Evolutionary conservation across 2,888 invertebrate genomes (phyloP).

Genomic region (Drosophila lutescens): DNA sequence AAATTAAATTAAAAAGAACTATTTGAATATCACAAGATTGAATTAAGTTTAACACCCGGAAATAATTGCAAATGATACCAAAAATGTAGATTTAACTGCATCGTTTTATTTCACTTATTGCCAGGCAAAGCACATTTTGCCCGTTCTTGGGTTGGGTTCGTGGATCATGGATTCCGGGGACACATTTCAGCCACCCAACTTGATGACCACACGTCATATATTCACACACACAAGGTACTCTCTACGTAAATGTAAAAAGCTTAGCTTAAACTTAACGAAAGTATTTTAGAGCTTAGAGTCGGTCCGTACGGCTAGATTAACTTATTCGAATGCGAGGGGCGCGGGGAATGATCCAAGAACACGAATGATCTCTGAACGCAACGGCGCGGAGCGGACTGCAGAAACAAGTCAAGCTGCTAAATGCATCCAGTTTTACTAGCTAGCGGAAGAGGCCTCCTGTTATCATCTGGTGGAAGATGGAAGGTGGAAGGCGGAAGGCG

Average conservation of each 20-base stretch:
- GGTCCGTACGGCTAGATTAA: conserved; percentile 31
- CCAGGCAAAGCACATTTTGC: conserved; percentile 19
- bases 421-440: conserved; percentile 42
- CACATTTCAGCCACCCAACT: conserved; percentile 2
- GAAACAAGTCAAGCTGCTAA: conserved; percentile 38
- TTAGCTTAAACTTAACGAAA: conserved; percentile 63
- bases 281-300: conserved; percentile 13
- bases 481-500: not conserved
- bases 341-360: conserved; percentile 50
- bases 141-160: conserved; percentile 19
- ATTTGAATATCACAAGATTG: too few species aligned
- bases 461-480: not conserved
- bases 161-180: conserved; percentile 3
- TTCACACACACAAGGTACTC: conserved; percentile 3
- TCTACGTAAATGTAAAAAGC: conserved; percentile 55
- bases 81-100: conserved; percentile 7
- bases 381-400: conserved; percentile 9
- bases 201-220: conserved; percentile 23
- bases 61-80: not conserved
- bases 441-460: conserved; percentile 5
- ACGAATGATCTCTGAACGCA: conserved; percentile 27
- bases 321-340: conserved; percentile 39
- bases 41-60: not conserved
- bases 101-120: conserved; percentile 31
- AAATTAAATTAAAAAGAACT: too few species aligned